Evolutionary conservation across 53 echinoderm and acorn worm genomes (phyloP).

Genomic region (Holothuria leucospilota): DNA sequence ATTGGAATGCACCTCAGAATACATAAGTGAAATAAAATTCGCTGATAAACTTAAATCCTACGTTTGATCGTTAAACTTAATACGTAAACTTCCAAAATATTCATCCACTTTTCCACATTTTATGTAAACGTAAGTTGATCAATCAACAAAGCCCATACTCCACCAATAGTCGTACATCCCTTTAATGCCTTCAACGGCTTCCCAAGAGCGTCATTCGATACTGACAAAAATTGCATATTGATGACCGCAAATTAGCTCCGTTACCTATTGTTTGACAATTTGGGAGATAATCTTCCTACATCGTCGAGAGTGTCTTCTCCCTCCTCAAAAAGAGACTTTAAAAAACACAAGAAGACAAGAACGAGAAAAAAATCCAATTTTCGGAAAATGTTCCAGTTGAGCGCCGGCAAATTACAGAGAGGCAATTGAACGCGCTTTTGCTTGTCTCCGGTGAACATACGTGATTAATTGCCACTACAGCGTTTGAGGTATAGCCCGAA

Average conservation of each 20-base stretch:
- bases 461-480: constrained; percentile 39
- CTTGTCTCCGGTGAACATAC: constrained; percentile 34
- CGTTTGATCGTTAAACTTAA: too few species aligned
- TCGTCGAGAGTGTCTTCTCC: constrained; percentile 20
- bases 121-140: too few species aligned
- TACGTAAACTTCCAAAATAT: too few species aligned
- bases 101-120: too few species aligned
- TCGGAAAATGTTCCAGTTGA: constrained; percentile 45
- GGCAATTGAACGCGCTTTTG: constrained; percentile 27
- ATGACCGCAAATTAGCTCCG: constrained; percentile 49
- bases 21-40: too few species aligned
- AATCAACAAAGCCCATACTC: too few species aligned
- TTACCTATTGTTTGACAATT: constrained; percentile 51
- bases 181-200: not conserved
- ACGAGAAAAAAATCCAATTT: constrained; percentile 44
- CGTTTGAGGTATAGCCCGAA: constrained; percentile 5
- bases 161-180: too few species aligned
- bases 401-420: constrained; percentile 47
- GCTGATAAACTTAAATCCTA: too few species aligned
- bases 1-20: too few species aligned
- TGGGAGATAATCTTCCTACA: constrained; percentile 48
- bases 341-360: constrained; percentile 24
- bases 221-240: constrained; percentile 46
- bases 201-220: constrained; percentile 11
- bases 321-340: not conserved